Base-by-base conservation (phyloP, 2,113 vertebrate genomes). In the Conger conger region DNA sequence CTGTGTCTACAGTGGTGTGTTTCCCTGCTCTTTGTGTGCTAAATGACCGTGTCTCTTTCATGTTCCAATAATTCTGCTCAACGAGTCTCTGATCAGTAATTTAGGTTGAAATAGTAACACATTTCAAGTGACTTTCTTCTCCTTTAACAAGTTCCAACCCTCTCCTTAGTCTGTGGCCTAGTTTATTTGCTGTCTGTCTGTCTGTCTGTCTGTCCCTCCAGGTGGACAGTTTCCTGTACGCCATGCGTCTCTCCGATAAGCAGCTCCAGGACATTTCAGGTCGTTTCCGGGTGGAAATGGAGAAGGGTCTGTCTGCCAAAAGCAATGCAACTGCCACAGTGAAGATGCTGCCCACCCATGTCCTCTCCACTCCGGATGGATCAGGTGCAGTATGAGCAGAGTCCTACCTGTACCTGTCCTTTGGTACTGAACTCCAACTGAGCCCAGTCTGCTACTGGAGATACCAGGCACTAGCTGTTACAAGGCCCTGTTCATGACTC, bases 311-410 rank as follows among this genome's bases (percentile, higher is more conserved):
- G 85, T 96, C 93, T 9, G 93, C 86, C 0, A 95, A 97, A 87
- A 97, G 96, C 0, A 96, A 96, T 73, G 94, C 94, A 18, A 96
- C 96, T 0, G 96, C 97, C 0, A 53, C 96, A 0, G 93, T 99
- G 40, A 99, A 97, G 89, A 99, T 99, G 98, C 93, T 99, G 87
- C 97, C 97, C 0, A 96, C 97, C 0, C 96, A 97, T 0, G 97
- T 99, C 87, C 94, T 94, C 90, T 96, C 97, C 1, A 97, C 96
- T 83, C 97, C 98, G 0, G 97, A 97, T 0, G 97, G 97, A 86
- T 96, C 98, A 20, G 98, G 98, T 98, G 83, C 20, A 23, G 9
- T 20, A 63, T 63, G 6, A 63, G 23, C 57, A 23, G 23, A 63
- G 57, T 27, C 57, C 54, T 60, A 9, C 40, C n/a, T n/a, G n/a